phyloP scores from a whole-genome alignment of 35 echinoderm and acorn worm species.

The Holothuria glaberrima region DNA sequence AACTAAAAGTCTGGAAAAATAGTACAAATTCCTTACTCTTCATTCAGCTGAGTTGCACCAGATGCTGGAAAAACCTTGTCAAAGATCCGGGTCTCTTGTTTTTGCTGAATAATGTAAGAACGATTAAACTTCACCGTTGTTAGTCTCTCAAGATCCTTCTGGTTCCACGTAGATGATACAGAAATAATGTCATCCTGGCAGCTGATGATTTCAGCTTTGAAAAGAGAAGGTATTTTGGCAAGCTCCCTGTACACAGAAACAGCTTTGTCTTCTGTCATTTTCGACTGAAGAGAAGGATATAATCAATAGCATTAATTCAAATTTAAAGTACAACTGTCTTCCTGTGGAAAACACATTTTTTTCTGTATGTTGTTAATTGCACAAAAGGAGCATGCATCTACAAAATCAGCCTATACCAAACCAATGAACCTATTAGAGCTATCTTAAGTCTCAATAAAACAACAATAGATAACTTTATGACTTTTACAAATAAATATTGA shows the following conservation, averaged over 20 bases:
- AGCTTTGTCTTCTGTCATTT: conserved; percentile 42
- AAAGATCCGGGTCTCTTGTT: neutral
- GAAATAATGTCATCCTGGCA: neutral
- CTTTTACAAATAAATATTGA: too few relatives aligned
- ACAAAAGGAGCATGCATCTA: too few relatives aligned
- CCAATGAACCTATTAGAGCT: too few relatives aligned
- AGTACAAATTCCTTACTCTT: conserved; percentile 37
- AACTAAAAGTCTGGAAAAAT: too few relatives aligned
- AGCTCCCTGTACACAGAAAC: conserved; percentile 38
- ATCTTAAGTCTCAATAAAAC: too few relatives aligned
- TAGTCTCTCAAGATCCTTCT: conserved; percentile 58
- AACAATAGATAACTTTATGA: too few relatives aligned
- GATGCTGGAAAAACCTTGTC: conserved; percentile 30
- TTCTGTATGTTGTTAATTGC: too few relatives aligned
- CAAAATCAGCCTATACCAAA: too few relatives aligned
- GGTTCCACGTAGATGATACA: conserved; percentile 57
- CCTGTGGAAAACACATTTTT: too few relatives aligned
- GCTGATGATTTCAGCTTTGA: neutral
- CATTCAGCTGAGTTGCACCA: conserved; percentile 8
- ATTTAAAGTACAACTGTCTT: too few relatives aligned
- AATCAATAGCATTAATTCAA: too few relatives aligned
- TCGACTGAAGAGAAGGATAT: neutral
- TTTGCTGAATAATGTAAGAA: neutral
- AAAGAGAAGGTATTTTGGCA: conserved; percentile 34
- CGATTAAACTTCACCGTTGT: conserved; percentile 31